Evolutionary conservation across 2,888 invertebrate species (phyloP).

Genomic region (Caenorhabditis doughertyi): DNA sequence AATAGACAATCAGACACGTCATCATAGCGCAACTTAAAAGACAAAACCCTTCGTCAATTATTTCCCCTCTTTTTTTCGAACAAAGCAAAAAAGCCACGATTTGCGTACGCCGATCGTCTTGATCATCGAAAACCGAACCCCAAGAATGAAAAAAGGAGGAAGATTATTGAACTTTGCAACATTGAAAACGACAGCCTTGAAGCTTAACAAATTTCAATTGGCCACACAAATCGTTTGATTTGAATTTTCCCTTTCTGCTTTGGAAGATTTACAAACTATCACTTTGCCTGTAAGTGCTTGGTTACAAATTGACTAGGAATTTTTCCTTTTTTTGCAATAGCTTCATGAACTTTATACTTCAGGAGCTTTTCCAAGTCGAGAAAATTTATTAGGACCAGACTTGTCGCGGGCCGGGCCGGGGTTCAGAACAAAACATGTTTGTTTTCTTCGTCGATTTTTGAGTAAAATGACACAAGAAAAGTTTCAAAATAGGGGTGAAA

Average conservation of each 20-base stretch:
- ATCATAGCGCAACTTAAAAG: conserved; percentile 51
- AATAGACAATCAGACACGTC: conserved; percentile 60
- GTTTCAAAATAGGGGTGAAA: too few species aligned
- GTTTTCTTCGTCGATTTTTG: too few species aligned
- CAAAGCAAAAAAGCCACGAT: conserved; percentile 37
- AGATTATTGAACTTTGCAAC: conserved; percentile 49
- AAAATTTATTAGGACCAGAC: too few species aligned
- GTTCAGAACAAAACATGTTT: too few species aligned
- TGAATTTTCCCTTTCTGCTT: neutral
- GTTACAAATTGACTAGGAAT: too few species aligned
- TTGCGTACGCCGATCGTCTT: conserved; percentile 27
- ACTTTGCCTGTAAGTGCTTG: too few species aligned
- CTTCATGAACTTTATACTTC: too few species aligned
- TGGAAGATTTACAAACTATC: neutral
- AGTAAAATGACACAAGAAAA: too few species aligned
- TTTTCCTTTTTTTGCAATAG: too few species aligned
- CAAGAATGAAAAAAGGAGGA: conserved; percentile 16
- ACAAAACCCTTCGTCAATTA: conserved; percentile 42
- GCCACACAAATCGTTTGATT: neutral
- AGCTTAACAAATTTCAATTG: neutral
- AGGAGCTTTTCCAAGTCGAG: too few species aligned
- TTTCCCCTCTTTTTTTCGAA: conserved; percentile 40
- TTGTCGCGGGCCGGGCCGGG: too few species aligned
- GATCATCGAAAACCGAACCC: conserved; percentile 32
- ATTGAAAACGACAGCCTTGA: neutral